phyloP scores from a whole-genome alignment of 2,888 invertebrate genomes.

The Drosophila anomalipes region DNA sequence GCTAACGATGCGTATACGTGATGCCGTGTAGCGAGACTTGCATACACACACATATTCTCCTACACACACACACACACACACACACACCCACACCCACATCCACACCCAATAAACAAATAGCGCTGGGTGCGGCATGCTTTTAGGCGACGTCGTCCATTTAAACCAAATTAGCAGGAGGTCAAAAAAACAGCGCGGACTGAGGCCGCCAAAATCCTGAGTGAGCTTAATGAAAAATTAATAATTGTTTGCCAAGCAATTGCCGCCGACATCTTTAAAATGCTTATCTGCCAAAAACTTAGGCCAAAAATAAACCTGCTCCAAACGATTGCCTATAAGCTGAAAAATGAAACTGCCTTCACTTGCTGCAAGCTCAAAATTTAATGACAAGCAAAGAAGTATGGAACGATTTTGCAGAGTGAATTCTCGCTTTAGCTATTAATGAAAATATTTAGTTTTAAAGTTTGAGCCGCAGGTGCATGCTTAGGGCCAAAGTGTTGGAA shows the following conservation, averaged over 20 bases:
- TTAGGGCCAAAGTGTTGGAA: constrained; percentile 49
- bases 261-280: constrained; percentile 49
- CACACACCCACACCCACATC: neutral
- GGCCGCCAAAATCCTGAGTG: constrained; percentile 6
- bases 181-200: constrained; percentile 35
- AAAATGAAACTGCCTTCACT: constrained; percentile 8
- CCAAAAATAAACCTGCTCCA: constrained; percentile 13
- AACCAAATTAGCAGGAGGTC: constrained; percentile 76
- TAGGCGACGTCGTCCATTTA: constrained; percentile 61
- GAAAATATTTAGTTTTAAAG: constrained; percentile 65
- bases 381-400: constrained; percentile 64
- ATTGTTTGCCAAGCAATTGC: constrained; percentile 71
- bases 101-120: constrained; percentile 23
- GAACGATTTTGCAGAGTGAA: constrained; percentile 13
- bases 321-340: constrained; percentile 1
- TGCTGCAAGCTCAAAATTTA: constrained; percentile 59
- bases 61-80: constrained; percentile 22
- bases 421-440: constrained; percentile 46
- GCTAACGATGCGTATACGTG: constrained; percentile 82
- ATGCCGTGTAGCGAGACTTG: constrained; percentile 45
- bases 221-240: constrained; percentile 69
- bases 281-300: constrained; percentile 40
- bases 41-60: constrained; percentile 10
- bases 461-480: constrained; percentile 71
- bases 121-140: constrained; percentile 56